Percentiles rank a stretch among this genome's conserved stretches.
Evolutionary conservation across 2,888 invertebrate genomes (phyloP).

Genomic region (Drosophila neotestacea): DNA sequence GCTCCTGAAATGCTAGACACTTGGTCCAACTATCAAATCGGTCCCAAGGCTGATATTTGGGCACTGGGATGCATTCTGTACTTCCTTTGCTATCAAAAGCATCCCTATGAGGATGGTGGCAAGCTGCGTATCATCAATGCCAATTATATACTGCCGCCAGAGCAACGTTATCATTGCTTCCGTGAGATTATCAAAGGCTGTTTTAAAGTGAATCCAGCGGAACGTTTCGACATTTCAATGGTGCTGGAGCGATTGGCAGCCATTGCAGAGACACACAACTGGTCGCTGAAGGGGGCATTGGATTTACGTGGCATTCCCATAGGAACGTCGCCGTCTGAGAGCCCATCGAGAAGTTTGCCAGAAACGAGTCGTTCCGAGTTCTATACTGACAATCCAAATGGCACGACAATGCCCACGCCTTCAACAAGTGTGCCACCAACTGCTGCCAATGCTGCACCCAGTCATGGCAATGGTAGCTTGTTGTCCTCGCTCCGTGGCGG

Average conservation of each 20-base stretch:
- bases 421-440: constrained; percentile 35
- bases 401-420: constrained; percentile 24
- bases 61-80: constrained; percentile 98
- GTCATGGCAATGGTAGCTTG: constrained; percentile 87
- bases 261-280: constrained; percentile 93
- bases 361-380: constrained; percentile 70
- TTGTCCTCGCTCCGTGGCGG: constrained; percentile 96
- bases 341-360: constrained; percentile 55
- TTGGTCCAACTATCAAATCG: constrained; percentile 97
- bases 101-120: constrained; percentile 98
- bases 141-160: constrained; percentile 94
- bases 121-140: constrained; percentile 98
- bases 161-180: constrained; percentile 93
- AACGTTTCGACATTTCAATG: constrained; percentile 91
- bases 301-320: constrained; percentile 83
- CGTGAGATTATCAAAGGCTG: constrained; percentile 96
- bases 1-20: constrained; percentile 99
- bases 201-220: constrained; percentile 92
- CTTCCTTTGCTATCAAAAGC: constrained; percentile 95
- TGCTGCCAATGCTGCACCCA: constrained; percentile 44
- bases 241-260: constrained; percentile 94
- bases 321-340: constrained; percentile 76
- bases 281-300: constrained; percentile 93
- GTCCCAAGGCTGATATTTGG: constrained; percentile 97
- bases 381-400: constrained; percentile 67